phyloP scores from a whole-genome alignment of 2,888 invertebrate species.

The Steinernema hermaphroditum region DNA sequence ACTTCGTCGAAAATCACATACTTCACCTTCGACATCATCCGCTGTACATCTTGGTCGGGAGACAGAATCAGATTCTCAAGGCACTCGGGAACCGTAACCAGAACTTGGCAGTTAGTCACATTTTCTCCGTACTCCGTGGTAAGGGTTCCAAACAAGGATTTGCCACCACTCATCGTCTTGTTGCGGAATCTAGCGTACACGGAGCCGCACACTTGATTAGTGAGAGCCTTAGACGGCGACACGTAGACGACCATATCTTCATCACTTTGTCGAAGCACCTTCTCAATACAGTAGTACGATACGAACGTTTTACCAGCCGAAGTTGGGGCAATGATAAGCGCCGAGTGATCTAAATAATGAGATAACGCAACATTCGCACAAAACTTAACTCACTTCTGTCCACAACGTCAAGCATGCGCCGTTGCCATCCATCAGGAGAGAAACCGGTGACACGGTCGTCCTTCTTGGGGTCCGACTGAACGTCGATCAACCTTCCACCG shows the following conservation, averaged over 20 bases:
- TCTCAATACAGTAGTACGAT: conserved; percentile 68
- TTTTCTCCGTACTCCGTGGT: conserved; percentile 58
- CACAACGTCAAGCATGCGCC: conserved; percentile 66
- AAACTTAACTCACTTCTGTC: conserved; percentile 52
- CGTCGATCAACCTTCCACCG: conserved; percentile 63
- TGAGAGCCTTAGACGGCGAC: conserved; percentile 67
- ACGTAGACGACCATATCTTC: conserved; percentile 68
- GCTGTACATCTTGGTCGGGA: conserved; percentile 57
- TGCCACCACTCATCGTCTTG: conserved; percentile 63
- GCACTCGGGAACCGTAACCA: conserved; percentile 63
- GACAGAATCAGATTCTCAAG: conserved; percentile 60
- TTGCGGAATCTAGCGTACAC: conserved; percentile 67
- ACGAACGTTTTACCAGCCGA: conserved; percentile 68
- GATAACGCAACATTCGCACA: background rate
- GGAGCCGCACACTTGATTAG: conserved; percentile 65
- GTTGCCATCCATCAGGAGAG: conserved; percentile 67
- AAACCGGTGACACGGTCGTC: conserved; percentile 66
- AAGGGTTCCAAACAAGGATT: conserved; percentile 66
- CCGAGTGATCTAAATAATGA: conserved; percentile 61
- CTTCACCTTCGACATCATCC: conserved; percentile 60
- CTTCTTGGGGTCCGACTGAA: conserved; percentile 61
- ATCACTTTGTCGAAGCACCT: conserved; percentile 65
- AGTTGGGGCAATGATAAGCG: conserved; percentile 67
- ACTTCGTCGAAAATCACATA: conserved; percentile 66
- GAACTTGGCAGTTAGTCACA: conserved; percentile 60